Base-by-base conservation (phyloP, 2,888 invertebrate genomes). In the Tenthredo scrophulariae region DNA sequence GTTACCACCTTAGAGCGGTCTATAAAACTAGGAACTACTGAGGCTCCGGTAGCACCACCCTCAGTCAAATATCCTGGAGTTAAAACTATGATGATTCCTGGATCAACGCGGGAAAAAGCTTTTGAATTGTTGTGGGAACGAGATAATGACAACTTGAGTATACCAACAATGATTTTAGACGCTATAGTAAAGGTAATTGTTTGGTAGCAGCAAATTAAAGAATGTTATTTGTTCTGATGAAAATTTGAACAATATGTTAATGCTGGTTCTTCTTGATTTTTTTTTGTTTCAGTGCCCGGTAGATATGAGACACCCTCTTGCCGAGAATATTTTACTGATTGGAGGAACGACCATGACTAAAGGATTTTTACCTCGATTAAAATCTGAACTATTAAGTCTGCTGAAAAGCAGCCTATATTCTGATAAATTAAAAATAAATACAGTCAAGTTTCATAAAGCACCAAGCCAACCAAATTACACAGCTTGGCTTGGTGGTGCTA, bases 261-360 rank as follows among this genome's bases (percentile, higher is more conserved):
- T 46, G 15, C 4, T 54, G 74, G 75, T 82, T 85, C 6, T 79
- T 75, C 72, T 89, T 90, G 46, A 22, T 70, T 70, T 72, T 10
- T 86, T 88, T 92, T 90, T 15, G 0, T n/a, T n/a, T n/a, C 92
- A 97, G 95, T 97, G 98, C 89, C 97, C 98, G 0, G 94, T 98
- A 37, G 98, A 99, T 94, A 95, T 96, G 86, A 95, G 98, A 18
- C 95, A 95, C 84, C 94, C 94, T 79, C 94, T 99, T 65, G 96
- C 98, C 0, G 96, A 96, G 92, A 98, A 97, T 93, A 95, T 99
- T 88, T 94, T 99, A 84, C 94, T 99, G 29, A 96, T 97, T 84
- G 99, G 99, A 54, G 99, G 99, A 15, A 96, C 97, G 1, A 95
- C 97, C 0, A 96, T 97, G 95, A 94, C 97, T 87, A 96, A 96